Conservation (phyloP, 2,113 vertebrate genomes). For the Micromys minutus region DNA sequence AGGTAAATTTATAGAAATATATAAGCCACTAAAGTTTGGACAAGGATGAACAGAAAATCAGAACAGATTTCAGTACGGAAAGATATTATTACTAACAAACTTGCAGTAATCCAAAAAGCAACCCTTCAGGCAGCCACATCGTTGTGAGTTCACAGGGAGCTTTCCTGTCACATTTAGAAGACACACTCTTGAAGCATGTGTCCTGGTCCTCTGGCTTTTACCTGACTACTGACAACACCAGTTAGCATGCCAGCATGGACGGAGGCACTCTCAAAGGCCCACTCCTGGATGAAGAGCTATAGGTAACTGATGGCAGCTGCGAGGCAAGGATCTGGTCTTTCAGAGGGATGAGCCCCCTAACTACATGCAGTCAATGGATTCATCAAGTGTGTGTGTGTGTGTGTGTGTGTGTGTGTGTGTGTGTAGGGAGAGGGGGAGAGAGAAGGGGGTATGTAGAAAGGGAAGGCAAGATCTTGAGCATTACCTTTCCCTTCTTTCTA, state of each 20-base stretch:
- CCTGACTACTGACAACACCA: background rate
- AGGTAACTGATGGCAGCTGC: background rate
- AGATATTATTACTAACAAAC: background rate
- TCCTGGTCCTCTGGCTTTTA: background rate
- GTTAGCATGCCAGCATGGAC: background rate
- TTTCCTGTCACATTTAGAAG: background rate
- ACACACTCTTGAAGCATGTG: background rate
- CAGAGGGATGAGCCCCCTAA: no score
- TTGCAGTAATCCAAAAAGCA: background rate
- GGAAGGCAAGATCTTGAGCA: background rate
- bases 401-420: background rate
- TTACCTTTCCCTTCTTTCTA: background rate
- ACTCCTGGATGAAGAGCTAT: background rate
- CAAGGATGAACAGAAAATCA: background rate
- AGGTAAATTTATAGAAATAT: background rate
- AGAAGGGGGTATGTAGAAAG: no score
- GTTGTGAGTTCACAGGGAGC: background rate
- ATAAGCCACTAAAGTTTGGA: background rate
- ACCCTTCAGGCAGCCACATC: background rate
- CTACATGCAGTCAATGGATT: background rate
- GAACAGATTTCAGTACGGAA: background rate
- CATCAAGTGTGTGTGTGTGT: background rate
- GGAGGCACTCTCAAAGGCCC: background rate
- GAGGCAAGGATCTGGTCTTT: background rate
- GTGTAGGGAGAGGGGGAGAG: background rate